These are phyloP conservation scores for Xylocampa areola DNA, from an alignment of 2,888 invertebrate genomes.

Conservation along the genomic window DNA sequence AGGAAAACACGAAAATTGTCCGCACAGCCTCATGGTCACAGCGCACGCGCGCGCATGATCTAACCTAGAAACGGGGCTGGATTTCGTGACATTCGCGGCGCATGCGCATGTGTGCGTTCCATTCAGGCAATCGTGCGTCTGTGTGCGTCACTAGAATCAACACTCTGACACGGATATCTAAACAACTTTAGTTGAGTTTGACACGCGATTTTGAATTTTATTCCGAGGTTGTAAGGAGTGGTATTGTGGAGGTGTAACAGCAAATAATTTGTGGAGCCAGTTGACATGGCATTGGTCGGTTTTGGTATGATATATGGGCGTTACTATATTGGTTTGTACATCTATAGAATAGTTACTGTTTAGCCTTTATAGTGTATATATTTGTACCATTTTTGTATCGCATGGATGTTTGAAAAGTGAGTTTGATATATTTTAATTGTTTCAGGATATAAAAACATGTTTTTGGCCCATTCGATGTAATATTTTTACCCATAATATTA, in stretches of 20 bases:
- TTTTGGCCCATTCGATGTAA: too few species aligned
- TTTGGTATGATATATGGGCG: slow-evolving; percentile 87
- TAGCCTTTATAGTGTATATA: slow-evolving; percentile 46
- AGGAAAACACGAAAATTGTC: slow-evolving; percentile 53
- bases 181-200: slow-evolving; percentile 37
- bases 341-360: slow-evolving; percentile 74
- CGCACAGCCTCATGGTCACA: slow-evolving; percentile 66
- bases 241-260: slow-evolving; percentile 49
- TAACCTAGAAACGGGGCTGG: slow-evolving; percentile 88
- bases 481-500: too few species aligned
- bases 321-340: slow-evolving; percentile 74
- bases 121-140: slow-evolving; percentile 66
- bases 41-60: slow-evolving; percentile 79
- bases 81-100: slow-evolving; percentile 85
- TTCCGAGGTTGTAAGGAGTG: slow-evolving; percentile 34
- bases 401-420: slow-evolving; percentile 28
- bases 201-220: slow-evolving; percentile 56
- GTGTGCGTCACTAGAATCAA: slow-evolving; percentile 65
- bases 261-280: slow-evolving; percentile 67
- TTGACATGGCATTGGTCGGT: slow-evolving; percentile 86
- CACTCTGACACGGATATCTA: slow-evolving; percentile 63
- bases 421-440: slow-evolving; percentile 18
- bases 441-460: too few species aligned
- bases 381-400: slow-evolving; percentile 49
- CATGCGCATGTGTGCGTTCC: slow-evolving; percentile 72